Evolutionary conservation across 2,797 vertebrate species (phyloP).

Genomic region (Miichthys miiuy): DNA sequence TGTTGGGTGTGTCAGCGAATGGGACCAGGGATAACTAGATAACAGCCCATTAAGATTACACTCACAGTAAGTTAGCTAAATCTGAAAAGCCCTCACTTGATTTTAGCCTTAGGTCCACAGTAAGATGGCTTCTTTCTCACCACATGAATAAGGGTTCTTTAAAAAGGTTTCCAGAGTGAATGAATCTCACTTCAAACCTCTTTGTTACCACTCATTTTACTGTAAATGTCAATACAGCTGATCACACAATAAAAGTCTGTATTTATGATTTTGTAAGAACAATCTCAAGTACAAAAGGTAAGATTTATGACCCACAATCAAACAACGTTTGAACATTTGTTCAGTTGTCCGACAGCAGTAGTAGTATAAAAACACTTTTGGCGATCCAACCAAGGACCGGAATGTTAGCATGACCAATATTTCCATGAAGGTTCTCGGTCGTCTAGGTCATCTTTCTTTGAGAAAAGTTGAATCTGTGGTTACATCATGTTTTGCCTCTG

Average conservation of each 20-base stretch:
- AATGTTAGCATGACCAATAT: too few species aligned
- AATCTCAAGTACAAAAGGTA: not conserved
- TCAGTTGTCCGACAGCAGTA: not conserved
- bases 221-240: not conserved
- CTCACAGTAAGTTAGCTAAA: not conserved
- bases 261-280: not conserved
- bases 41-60: not conserved
- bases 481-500: too few species aligned
- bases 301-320: not conserved
- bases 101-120: not conserved
- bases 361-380: too few species aligned
- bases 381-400: too few species aligned
- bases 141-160: not conserved
- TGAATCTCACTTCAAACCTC: not conserved
- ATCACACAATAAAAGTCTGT: not conserved
- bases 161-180: not conserved
- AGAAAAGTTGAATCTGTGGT: too few species aligned
- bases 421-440: too few species aligned
- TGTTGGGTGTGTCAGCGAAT: not conserved
- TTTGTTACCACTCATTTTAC: not conserved
- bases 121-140: not conserved
- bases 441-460: too few species aligned
- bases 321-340: too few species aligned
- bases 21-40: not conserved
- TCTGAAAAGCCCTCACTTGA: conserved; percentile 1